Evolutionary conservation across 92 coral and sea anemone genomes (phyloP).

Genomic region (Porites divaricata): DNA sequence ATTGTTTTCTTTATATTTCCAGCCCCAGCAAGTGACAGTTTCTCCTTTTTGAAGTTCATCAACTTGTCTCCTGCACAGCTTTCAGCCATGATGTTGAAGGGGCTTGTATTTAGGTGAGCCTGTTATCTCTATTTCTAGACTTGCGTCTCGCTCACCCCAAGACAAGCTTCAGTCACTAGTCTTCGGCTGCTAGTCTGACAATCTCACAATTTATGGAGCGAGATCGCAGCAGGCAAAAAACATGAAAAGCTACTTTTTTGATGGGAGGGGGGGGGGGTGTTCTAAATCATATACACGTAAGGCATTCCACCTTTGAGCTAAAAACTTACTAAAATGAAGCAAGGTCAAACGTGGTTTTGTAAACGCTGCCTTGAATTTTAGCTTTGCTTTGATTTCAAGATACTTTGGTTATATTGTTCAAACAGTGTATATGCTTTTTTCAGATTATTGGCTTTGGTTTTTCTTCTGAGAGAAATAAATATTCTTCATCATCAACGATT

Average conservation of each 20-base stretch:
- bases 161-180: not conserved
- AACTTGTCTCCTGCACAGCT: conserved; percentile 86
- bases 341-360: not conserved
- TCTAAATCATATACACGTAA: too few relatives aligned
- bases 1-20: conserved; percentile 14
- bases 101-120: conserved; percentile 76
- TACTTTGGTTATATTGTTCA: too few relatives aligned
- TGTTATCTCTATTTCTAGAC: not conserved
- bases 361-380: not conserved
- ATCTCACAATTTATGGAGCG: too few relatives aligned
- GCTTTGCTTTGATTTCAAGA: too few relatives aligned
- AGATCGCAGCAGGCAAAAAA: too few relatives aligned
- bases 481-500: conserved; percentile 80
- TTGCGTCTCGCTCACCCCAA: not conserved
- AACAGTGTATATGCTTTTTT: not conserved
- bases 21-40: conserved; percentile 80
- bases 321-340: too few relatives aligned
- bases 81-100: conserved; percentile 78
- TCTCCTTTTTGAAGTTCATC: conserved; percentile 84
- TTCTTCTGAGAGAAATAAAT: conserved; percentile 75
- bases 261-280: too few relatives aligned
- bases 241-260: too few relatives aligned
- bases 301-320: too few relatives aligned
- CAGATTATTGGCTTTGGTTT: conserved; percentile 71
- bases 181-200: not conserved